phyloP scores from a whole-genome alignment of 2,113 vertebrate species.

The Chlorodrepanis virens region DNA sequence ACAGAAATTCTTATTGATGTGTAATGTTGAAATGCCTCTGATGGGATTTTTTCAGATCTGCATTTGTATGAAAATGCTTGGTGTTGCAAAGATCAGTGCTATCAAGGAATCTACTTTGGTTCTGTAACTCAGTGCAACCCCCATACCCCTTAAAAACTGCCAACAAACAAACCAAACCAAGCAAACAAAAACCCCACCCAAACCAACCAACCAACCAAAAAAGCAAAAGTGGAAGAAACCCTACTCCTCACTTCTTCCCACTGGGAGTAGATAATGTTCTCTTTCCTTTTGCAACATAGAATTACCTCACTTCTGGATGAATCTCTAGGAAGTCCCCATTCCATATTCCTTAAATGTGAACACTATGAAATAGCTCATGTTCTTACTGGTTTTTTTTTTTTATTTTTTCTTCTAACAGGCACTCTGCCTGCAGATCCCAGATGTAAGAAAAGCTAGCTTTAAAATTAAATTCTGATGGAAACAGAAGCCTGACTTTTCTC shows the following conservation, averaged over 20 bases:
- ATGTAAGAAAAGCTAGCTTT: not conserved
- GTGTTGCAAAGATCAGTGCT: not conserved
- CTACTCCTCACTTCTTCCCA: not conserved
- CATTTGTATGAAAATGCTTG: not conserved
- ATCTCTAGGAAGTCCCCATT: not conserved
- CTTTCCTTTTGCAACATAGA: not conserved
- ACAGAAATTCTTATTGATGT: not conserved
- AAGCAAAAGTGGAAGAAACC: accelerated
- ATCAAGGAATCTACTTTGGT: not conserved
- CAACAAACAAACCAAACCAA: not conserved
- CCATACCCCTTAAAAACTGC: accelerated
- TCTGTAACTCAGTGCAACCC: not conserved
- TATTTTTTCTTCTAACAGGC: not conserved
- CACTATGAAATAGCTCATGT: not conserved
- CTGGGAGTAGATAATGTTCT: not conserved
- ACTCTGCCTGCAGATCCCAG: not conserved
- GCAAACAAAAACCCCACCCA: not conserved
- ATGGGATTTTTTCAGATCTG: not conserved
- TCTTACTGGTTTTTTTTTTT: not conserved
- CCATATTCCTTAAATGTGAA: not conserved
- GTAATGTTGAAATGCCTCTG: not conserved
- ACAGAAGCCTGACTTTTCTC: not conserved
- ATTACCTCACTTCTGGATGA: not conserved
- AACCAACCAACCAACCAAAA: not conserved
- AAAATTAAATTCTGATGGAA: not conserved